Conservation (phyloP, 2,113 vertebrate genomes). For the Holacanthus passer region DNA sequence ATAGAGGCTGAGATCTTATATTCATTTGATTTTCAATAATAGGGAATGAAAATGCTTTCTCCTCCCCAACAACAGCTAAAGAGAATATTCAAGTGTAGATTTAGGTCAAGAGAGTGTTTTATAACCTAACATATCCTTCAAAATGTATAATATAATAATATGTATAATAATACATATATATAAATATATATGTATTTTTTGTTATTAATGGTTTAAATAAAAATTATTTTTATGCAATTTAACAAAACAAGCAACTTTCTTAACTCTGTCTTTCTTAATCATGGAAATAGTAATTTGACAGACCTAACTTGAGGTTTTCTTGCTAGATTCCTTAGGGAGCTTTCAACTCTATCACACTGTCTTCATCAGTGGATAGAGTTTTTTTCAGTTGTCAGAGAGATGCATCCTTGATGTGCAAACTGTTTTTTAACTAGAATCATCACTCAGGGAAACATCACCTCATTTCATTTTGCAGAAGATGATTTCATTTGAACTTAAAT, state of each 20-base stretch:
- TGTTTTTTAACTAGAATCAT: background rate
- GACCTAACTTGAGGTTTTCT: too few relatives aligned
- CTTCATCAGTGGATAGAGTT: background rate
- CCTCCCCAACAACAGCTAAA: too few relatives aligned
- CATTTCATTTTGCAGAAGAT: background rate
- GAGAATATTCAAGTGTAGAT: too few relatives aligned
- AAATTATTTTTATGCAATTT: too few relatives aligned
- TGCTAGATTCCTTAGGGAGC: background rate
- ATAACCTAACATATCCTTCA: background rate
- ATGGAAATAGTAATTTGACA: background rate
- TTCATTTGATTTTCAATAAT: constrained; percentile 3
- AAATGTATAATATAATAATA: too few relatives aligned
- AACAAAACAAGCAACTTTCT: background rate
- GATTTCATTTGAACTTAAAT: background rate
- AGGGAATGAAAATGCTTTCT: background rate
- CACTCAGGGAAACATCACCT: background rate
- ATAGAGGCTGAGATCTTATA: background rate
- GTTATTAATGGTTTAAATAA: background rate
- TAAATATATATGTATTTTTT: too few relatives aligned
- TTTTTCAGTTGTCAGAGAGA: too few relatives aligned
- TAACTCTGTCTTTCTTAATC: too few relatives aligned
- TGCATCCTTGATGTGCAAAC: background rate
- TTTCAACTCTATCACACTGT: background rate
- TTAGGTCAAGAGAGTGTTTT: background rate
- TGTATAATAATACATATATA: too few relatives aligned